Evolutionary conservation across 2,113 vertebrate species (phyloP).

Genomic region (Muntiacus muntjak): DNA sequence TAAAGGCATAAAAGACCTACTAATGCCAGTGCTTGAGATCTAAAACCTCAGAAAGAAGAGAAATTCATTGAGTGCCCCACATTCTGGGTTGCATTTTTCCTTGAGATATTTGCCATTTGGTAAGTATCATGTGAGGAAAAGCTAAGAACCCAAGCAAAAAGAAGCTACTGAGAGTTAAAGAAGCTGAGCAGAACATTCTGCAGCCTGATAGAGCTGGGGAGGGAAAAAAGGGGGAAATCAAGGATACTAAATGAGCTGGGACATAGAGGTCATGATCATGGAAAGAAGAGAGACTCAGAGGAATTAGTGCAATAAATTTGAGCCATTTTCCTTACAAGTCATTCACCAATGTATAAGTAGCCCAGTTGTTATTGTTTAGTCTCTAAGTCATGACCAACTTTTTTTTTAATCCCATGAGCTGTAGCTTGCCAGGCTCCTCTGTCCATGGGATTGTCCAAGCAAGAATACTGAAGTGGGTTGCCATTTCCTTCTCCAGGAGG

Average conservation of each 20-base stretch:
- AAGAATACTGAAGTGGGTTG: background rate
- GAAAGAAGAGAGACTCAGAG: background rate
- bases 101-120: background rate
- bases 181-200: background rate
- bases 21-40: background rate
- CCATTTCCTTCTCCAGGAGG: background rate
- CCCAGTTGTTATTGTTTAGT: background rate
- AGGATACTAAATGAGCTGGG: background rate
- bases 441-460: background rate
- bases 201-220: background rate
- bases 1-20: background rate
- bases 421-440: background rate
- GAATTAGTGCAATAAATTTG: background rate
- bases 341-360: background rate
- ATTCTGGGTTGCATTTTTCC: background rate
- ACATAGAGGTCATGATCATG: background rate
- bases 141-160: background rate
- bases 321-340: background rate
- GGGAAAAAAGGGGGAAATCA: background rate
- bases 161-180: background rate
- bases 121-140: background rate
- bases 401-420: background rate
- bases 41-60: slow-evolving; percentile 14
- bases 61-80: background rate
- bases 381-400: background rate